A percentile compares a stretch with the other conserved stretches of the same genome.
Conservation (phyloP, 2,888 invertebrate genomes). For the Pollenia griseotomentosa region DNA sequence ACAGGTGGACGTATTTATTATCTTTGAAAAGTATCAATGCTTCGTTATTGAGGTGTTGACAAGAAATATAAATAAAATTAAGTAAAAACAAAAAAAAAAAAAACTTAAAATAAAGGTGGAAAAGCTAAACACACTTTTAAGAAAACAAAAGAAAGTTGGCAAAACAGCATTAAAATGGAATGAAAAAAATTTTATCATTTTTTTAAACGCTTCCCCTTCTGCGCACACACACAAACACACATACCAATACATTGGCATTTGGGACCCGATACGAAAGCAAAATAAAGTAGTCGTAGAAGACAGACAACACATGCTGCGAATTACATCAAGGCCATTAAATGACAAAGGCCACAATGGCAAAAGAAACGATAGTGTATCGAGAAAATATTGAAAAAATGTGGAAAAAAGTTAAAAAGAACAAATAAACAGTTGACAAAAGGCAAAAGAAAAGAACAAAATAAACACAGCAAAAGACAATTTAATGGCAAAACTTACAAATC, state of each 20-base stretch:
- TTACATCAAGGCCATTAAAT: conserved; percentile 54
- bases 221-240: background rate
- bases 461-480: conserved; percentile 78
- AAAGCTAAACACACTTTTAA: conserved; percentile 41
- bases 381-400: conserved; percentile 39
- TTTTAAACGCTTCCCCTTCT: conserved; percentile 50
- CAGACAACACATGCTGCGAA: conserved; percentile 63
- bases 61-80: conserved; percentile 24
- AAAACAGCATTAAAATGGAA: conserved; percentile 27
- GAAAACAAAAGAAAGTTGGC: conserved; percentile 23
- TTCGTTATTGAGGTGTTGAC: conserved; percentile 42
- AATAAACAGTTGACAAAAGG: conserved; percentile 64
- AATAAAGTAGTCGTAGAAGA: conserved; percentile 20
- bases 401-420: conserved; percentile 46
- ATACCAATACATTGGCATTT: conserved; percentile 4
- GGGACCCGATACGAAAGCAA: background rate
- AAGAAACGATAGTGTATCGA: conserved; percentile 33
- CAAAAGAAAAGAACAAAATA: conserved; percentile 62
- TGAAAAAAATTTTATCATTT: conserved; percentile 52
- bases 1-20: conserved; percentile 59
- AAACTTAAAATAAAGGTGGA: background rate
- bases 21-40: conserved; percentile 53
- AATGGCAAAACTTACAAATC: conserved; percentile 81
- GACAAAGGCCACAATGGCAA: conserved; percentile 52
- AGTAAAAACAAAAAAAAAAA: background rate